Conservation (phyloP, 2,113 vertebrate species). For the Puffinus mauretanicus region DNA sequence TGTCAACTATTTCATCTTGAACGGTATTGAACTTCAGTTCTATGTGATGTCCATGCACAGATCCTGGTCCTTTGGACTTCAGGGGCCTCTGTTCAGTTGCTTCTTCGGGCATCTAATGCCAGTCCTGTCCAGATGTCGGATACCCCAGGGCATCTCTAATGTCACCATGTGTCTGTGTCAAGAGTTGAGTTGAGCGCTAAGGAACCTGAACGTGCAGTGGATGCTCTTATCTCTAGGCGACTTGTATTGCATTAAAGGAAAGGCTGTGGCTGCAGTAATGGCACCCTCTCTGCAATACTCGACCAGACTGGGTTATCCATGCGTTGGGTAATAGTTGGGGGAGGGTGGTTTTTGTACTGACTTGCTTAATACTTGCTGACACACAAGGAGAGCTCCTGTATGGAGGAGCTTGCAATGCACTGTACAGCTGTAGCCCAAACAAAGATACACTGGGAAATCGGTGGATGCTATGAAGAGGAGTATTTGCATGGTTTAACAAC, state of each 20-base stretch:
- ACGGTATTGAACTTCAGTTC: not conserved
- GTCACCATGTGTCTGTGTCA: not conserved
- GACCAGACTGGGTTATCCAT: not conserved
- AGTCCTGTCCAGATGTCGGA: rapidly evolving
- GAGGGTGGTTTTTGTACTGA: not conserved
- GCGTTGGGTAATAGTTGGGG: not conserved
- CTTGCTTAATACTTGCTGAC: not conserved
- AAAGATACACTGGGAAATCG: not conserved
- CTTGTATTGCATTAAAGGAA: not conserved
- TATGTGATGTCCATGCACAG: not conserved
- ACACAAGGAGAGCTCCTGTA: not conserved
- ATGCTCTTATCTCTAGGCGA: not conserved
- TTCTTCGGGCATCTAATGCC: not conserved
- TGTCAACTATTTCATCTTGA: not conserved
- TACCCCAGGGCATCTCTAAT: not conserved
- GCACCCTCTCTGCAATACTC: not conserved
- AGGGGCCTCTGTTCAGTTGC: not conserved
- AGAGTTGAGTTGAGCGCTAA: not conserved
- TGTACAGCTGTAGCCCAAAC: not conserved
- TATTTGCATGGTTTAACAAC: not conserved
- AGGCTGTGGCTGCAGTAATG: not conserved
- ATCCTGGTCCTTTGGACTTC: not conserved
- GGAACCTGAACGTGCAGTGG: not conserved
- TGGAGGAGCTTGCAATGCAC: not conserved
- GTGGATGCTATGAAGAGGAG: not conserved